phyloP scores from a whole-genome alignment of 1,140 invertebrate genomes.

The Heliconius melpomene region DNA sequence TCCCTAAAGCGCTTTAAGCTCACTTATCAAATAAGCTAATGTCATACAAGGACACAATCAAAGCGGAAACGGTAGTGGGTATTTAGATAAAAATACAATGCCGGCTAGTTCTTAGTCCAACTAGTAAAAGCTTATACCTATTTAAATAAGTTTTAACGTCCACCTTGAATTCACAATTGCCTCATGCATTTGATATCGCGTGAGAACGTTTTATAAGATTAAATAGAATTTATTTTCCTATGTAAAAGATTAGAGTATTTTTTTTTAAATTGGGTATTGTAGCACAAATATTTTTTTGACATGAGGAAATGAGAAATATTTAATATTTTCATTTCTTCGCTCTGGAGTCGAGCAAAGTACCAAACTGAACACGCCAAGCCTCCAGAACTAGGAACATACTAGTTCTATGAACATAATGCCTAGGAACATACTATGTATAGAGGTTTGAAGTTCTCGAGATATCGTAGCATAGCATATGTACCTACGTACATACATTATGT shows the following conservation, averaged over 20 bases:
- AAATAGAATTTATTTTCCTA: constrained; percentile 29
- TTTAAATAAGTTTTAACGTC: constrained; percentile 37
- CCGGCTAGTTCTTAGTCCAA: not conserved
- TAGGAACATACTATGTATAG: not conserved
- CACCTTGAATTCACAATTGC: constrained; percentile 33
- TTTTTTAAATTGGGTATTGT: not conserved
- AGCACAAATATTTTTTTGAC: no score
- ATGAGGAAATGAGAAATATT: no score
- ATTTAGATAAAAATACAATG: constrained; percentile 17
- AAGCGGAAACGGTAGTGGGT: not conserved
- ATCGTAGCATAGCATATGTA: not conserved
- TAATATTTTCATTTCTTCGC: no score
- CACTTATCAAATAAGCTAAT: constrained; percentile 1
- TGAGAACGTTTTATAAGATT: constrained; percentile 40
- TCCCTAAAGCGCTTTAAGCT: not conserved
- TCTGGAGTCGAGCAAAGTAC: no score
- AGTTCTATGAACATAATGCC: no score
- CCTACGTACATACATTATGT: not conserved
- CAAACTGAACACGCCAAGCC: no score
- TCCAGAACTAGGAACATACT: no score
- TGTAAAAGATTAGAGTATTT: constrained; percentile 18
- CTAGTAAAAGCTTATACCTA: constrained; percentile 32
- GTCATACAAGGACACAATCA: constrained; percentile 9
- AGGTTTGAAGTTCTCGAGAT: not conserved
- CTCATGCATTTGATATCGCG: constrained; percentile 35